Percentiles rank a stretch among this genome's conserved stretches.
Conservation (phyloP, 1,140 invertebrate species). For the Acyrthosiphon pisum region DNA sequence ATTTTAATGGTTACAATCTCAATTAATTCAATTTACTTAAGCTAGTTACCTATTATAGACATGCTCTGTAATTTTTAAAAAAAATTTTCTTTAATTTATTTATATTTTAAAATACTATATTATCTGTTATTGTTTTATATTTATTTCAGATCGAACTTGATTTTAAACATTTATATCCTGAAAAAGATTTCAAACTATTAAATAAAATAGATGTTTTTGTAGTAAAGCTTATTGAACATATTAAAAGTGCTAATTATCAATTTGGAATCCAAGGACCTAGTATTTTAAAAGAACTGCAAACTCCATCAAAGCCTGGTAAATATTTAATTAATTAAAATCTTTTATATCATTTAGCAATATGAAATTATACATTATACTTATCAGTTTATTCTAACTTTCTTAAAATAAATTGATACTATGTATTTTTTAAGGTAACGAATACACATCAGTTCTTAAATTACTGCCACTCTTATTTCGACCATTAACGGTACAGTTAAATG, state of each 20-base stretch:
- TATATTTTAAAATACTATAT: background rate
- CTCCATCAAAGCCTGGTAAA: background rate
- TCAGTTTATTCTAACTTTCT: no score
- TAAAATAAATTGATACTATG: no score
- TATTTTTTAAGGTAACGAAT: background rate
- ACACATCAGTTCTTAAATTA: background rate
- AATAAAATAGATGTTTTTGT: background rate
- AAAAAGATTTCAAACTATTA: background rate
- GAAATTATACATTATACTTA: background rate
- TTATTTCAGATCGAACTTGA: slow-evolving; percentile 2
- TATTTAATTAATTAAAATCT: background rate
- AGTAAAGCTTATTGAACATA: background rate
- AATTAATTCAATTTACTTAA: background rate
- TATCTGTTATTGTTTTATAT: no score
- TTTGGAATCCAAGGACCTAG: background rate
- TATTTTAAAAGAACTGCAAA: background rate
- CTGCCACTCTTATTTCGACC: background rate
- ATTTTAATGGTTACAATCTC: background rate
- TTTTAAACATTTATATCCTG: background rate
- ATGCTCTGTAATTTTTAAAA: background rate
- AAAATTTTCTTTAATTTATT: background rate
- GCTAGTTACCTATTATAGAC: no score
- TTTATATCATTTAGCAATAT: background rate
- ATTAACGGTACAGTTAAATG: background rate
- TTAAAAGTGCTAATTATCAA: background rate